Evolutionary conservation across 1,140 invertebrate species (phyloP), one percentile per base, ranked within the genome.

Genomic region (Mya arenaria): DNA sequence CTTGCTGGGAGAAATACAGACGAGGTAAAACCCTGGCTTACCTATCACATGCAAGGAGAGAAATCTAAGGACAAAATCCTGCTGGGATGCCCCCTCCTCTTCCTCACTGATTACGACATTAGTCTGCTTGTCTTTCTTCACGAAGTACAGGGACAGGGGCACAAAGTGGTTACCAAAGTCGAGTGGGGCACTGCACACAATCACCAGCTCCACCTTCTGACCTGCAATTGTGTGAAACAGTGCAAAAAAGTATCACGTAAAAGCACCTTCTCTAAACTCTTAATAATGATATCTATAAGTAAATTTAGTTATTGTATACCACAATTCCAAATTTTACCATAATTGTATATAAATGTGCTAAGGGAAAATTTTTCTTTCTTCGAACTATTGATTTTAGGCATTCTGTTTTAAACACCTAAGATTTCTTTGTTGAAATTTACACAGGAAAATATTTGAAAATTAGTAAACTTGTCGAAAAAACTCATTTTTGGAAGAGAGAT

Each of bases 131-230:
- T 74, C 56, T 62, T 41, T 74, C 71, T 19, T 58, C 0, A 23
- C 71, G 58, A 74, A 60, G 36, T 60, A 74, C 32, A 74, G 60
- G 13, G 55, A 52, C 34, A 74, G 25, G 28, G 71, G 71, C 23
- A 74, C 71, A 74, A 74, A 74, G 30, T 74, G 55, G 56, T 74
- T 32, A 17, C 71, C 71, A 60, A 56, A 74, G 60, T 74, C 71
- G 8, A 28, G 23, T 15, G 71, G 71, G 25, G 71, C 71, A 23
- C 28, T 60, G 36, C 71, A 74, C 13, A 15, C 37, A 19, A 74
- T 34, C 28, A 13, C n/a, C n/a, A 74, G 41, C 6, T 56, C 52
- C 41, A 17, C 28, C 3, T 15, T 36, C 8, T 37, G 13, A 37
- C 56, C 1, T 52, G 48, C 25, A 52, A 52, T n/a, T n/a, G n/a